phyloP scores from a whole-genome alignment of 1,140 invertebrate species.

The Euura lappo region DNA sequence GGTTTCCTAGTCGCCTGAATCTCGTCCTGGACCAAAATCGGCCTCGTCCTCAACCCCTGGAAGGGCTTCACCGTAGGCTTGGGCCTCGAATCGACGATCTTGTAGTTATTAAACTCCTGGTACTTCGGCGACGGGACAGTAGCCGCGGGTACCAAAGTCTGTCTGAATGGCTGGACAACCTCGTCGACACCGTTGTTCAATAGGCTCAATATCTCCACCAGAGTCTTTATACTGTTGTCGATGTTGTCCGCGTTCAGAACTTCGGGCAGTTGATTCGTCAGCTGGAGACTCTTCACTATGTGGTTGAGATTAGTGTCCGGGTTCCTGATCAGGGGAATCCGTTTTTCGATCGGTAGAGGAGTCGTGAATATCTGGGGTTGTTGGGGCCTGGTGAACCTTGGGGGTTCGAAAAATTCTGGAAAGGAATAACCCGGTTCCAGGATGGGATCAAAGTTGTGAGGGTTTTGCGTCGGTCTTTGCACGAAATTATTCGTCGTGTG shows the following conservation, averaged over 20 bases:
- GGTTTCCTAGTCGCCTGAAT: background rate
- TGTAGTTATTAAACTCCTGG: background rate
- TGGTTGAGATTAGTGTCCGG: conserved; percentile 38
- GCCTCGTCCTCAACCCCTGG: background rate
- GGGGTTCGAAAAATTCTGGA: conserved; percentile 41
- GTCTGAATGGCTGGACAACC: conserved; percentile 18
- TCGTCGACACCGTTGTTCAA: conserved; percentile 58
- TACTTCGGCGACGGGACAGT: background rate
- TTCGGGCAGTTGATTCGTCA: conserved; percentile 76
- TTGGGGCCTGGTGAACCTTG: conserved; percentile 23
- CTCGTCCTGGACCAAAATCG: background rate
- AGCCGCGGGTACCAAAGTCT: background rate
- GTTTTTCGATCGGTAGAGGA: conserved; percentile 13
- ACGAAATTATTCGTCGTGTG: too few species aligned
- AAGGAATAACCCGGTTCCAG: conserved; percentile 13
- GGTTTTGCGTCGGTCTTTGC: background rate
- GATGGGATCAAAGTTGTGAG: background rate
- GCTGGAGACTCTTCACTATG: conserved; percentile 66
- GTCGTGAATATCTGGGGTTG: conserved; percentile 21
- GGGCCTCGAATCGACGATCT: background rate
- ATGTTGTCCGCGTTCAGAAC: conserved; percentile 77
- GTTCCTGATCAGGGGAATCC: conserved; percentile 2
- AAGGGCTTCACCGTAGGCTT: background rate
- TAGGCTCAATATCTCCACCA: conserved; percentile 73
- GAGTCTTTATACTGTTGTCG: conserved; percentile 76